Base-by-base conservation (phyloP, 2,888 invertebrate species). In the Troglohyphantes excavatus region DNA sequence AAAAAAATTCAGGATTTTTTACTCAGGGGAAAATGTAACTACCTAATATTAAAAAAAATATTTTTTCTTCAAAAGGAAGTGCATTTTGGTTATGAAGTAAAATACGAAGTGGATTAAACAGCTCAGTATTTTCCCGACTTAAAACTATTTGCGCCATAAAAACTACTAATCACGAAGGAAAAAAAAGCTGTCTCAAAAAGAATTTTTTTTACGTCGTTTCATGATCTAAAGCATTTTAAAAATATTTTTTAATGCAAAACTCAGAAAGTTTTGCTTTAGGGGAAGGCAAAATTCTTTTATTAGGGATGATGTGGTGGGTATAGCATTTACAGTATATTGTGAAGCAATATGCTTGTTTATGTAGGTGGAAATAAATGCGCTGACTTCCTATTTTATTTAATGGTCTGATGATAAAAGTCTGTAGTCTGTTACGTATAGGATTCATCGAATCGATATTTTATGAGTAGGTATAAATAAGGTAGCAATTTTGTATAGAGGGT, bases 81-180 rank as follows among this genome's bases (percentile, higher is more conserved):
- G 53, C 63, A 83, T 82, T 61, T 61, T 65, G 73, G 72, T 75
- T 75, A 65, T 33, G 73, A 83, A 73, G 23, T 65, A 65, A 78
- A 27, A 21, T 11, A 2, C 9, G 23, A 39, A 26, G 46, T 39
- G 72, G 61, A 73, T 65, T 73, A 82, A 82, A 65, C 27, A 43
- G 73, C 65, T 46, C 21, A 73, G 29, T 83, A 73, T 53, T n/a
- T 83, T 61, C 46, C n/a, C n/a, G 2, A 61, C 17, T 29, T 65
- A 65, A 78, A 65, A 75, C 83, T 73, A 65, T 83, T 83, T 83
- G n/a, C 46, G 46, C 59, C 61, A 72, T 43, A 61, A 72, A 72
- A 82, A 82, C 59, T 43, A 61, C 61, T 82, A 70, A 70, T 70
- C 53, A 70, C 23, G 19, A 61, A 13, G 5, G 29, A 61, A 70